Evolutionary conservation across 2,888 invertebrate species (phyloP), one percentile per base, ranked within the genome.

Genomic region (Drosophila leonis): DNA sequence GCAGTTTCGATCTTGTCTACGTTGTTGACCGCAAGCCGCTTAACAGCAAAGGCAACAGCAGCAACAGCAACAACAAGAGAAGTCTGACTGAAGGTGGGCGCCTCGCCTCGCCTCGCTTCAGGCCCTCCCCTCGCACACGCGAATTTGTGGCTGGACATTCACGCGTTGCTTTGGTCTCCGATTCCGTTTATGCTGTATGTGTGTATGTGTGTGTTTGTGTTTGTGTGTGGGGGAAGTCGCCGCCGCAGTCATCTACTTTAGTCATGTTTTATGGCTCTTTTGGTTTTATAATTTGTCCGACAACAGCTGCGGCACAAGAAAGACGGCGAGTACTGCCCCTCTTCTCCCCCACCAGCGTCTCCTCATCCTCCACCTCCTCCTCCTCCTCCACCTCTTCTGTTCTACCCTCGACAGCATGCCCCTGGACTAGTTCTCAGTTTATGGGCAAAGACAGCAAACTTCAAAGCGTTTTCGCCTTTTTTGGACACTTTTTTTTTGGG

Each of bases 391-490:
- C 33, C 12, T 8, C 18, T 2, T 8, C 15, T n/a, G 2, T 4
- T 15, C n/a, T 29, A 20, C 51, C 20, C 24, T 33, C 13, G 35
- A 31, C n/a, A 29, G 5, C 18, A 20, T 31, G 51, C 56, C 64
- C 48, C 70, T 69, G 65, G 51, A 65, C 76, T 80, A 80, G 80
- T 69, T 76, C 46, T 42, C 77, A 52, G 66, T 65, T 66, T 82
- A 64, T 82, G 68, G 87, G 31, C 80, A 44, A 33, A 39, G 44
- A 39, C 61, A 55, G 15, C 51, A 61, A 54, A 81, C 90, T 70
- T 83, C 82, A 83, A 83, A 89, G 84, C 85, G 37, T 67, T 77
- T 76, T 76, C 31, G 70, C 80, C 80, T 75, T 80, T 57, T 76
- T 76, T 55, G 75, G 79, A 18, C 49, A 44, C 20, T 46, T 33